Percentiles rank a stretch among this genome's conserved stretches.
Conservation (phyloP, 2,797 vertebrate species). For the Phalloptychus januarius region DNA sequence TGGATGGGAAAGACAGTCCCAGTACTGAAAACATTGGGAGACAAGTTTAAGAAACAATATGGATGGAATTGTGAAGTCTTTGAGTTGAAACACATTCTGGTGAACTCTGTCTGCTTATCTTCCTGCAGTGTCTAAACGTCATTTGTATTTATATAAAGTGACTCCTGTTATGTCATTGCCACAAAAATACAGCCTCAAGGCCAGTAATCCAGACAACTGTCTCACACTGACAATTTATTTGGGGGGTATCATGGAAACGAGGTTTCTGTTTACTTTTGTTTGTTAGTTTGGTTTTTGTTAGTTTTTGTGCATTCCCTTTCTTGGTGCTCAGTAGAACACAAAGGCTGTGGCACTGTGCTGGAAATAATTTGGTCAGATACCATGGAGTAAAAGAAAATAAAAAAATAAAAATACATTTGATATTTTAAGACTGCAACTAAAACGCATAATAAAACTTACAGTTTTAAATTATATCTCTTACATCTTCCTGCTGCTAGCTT, state of each 20-base stretch:
- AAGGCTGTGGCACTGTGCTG: constrained; percentile 32
- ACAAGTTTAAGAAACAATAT: constrained; percentile 33
- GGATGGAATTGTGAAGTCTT: constrained; percentile 33
- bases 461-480: constrained; percentile 47
- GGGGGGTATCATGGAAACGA: constrained; percentile 73
- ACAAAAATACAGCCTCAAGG: constrained; percentile 47
- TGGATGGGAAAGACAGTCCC: constrained; percentile 11
- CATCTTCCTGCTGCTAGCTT: constrained; percentile 18
- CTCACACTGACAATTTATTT: constrained; percentile 71
- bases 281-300: constrained; percentile 20
- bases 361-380: constrained; percentile 57
- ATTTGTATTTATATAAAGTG: constrained; percentile 28
- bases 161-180: constrained; percentile 36
- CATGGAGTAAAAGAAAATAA: constrained; percentile 13
- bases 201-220: constrained; percentile 49
- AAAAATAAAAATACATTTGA: constrained; percentile 19
- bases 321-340: constrained; percentile 26
- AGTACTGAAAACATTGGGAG: constrained; percentile 66
- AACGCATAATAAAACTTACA: constrained; percentile 21
- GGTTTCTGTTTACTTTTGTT: constrained; percentile 65
- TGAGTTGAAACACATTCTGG: constrained; percentile 28
- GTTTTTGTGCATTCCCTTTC: constrained; percentile 27
- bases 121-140: constrained; percentile 34
- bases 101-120: constrained; percentile 30
- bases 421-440: constrained; percentile 29